Percentiles rank a stretch among this genome's conserved stretches.
These are phyloP conservation scores for Shargacucullia verbasci DNA, from an alignment of 2,888 invertebrate genomes.

Conservation along the genomic window DNA sequence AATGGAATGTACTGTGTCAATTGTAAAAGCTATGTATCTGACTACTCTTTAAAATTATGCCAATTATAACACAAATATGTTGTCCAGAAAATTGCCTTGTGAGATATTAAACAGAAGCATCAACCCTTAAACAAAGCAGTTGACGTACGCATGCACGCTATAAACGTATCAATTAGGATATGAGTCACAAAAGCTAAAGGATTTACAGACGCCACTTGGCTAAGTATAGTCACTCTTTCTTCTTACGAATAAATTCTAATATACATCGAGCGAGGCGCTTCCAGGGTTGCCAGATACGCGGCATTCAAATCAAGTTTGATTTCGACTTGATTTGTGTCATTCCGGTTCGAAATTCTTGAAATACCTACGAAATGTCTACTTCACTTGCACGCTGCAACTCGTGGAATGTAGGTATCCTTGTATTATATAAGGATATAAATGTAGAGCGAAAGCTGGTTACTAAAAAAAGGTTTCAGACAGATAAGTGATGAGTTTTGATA, in stretches of 20 bases:
- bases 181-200: conserved; percentile 45
- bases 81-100: conserved; percentile 5
- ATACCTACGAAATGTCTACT: conserved; percentile 16
- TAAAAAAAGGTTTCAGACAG: no score
- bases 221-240: conserved; percentile 25
- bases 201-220: conserved; percentile 27
- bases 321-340: conserved; percentile 12
- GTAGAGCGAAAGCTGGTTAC: conserved; percentile 2
- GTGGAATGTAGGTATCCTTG: conserved; percentile 40
- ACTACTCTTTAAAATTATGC: not conserved
- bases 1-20: not conserved
- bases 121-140: conserved; percentile 40
- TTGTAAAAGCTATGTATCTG: not conserved
- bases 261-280: conserved; percentile 13
- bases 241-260: conserved; percentile 34
- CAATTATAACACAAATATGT: conserved; percentile 11
- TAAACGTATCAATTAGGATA: conserved; percentile 33
- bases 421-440: conserved; percentile 14
- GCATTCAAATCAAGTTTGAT: conserved; percentile 14
- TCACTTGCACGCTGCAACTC: conserved; percentile 6
- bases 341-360: conserved; percentile 41
- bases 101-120: conserved; percentile 17
- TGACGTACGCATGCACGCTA: conserved; percentile 31
- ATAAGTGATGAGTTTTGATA: no score
- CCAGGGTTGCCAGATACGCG: conserved; percentile 12